Evolutionary conservation across 2,888 invertebrate genomes (phyloP), one percentile per base, ranked within the genome.

Genomic region (Entomobrya proxima): DNA sequence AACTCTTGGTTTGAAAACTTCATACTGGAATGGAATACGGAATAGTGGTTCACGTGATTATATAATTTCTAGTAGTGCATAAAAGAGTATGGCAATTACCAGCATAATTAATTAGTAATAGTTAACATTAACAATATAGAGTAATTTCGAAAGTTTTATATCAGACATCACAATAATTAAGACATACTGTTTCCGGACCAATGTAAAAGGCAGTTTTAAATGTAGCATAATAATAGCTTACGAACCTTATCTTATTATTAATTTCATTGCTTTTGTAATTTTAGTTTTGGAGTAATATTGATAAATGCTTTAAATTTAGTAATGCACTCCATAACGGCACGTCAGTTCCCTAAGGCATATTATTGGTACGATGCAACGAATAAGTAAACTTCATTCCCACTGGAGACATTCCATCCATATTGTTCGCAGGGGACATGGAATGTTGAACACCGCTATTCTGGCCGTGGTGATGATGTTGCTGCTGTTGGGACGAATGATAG

Each of bases 301-400:
- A n/a, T n/a, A n/a, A n/a, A n/a, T n/a, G n/a, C n/a, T n/a, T 55
- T 61, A 24, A 24, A 7, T 44, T 47, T 24, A 69, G 21, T 69
- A 69, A 69, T 69, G 69, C 69, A 69, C 69, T 69, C 44, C 1
- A 67, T 18, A 40, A 83, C 83, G 83, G 83, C 83, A 83, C 83
- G 64, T 76, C 13, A 74, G 9, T 69, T 69, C 11, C 55, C 61
- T 72, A 84, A 84, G 84, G 84, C 84, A 84, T 84, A 32, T n/a
- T n/a, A n/a, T n/a, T n/a, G n/a, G 76, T 61, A 47, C 84, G 84
- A 32, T 84, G 77, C 40, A 84, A 78, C 72, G 84, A 84, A 50
- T 84, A 84, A 30, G 72, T 78, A 40, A 58, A 84, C 30, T 78
- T 84, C 77, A 84, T 84, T n/a, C 77, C 84, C 5, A 84, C 82